phyloP scores from a whole-genome alignment of 2,113 vertebrate genomes.

The Chaetorhynchus papuensis region DNA sequence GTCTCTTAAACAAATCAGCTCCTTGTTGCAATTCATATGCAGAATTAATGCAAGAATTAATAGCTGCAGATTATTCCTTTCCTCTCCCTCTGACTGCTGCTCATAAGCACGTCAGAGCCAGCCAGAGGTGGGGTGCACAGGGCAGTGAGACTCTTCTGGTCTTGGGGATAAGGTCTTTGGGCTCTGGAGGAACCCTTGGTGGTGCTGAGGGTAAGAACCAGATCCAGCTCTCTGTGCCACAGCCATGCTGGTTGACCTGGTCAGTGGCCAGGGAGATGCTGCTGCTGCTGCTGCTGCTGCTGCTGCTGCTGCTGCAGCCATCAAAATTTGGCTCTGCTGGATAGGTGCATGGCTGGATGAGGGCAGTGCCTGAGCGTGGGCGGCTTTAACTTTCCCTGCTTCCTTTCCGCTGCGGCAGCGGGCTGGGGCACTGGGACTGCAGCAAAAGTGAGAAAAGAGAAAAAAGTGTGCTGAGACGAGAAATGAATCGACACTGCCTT shows the following conservation, averaged over 20 bases:
- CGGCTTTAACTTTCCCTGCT: conserved; percentile 66
- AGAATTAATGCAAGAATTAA: neutral
- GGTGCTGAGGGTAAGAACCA: neutral
- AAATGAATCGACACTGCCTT: conserved; percentile 38
- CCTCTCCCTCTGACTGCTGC: neutral
- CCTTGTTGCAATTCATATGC: neutral
- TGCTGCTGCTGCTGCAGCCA: neutral
- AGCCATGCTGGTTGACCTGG: fast-evolving
- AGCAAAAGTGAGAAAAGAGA: conserved; percentile 65
- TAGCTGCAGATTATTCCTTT: neutral
- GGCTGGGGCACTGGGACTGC: neutral
- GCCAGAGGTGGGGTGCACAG: neutral
- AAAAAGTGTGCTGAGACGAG: neutral
- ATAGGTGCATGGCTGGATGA: neutral
- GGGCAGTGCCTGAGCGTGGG: conserved; percentile 11
- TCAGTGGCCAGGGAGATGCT: neutral
- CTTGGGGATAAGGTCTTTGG: neutral
- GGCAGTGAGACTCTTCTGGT: neutral
- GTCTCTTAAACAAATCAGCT: fast-evolving
- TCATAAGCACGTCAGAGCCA: neutral
- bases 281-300: neutral
- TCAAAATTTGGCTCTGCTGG: neutral
- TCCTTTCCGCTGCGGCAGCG: conserved; percentile 6
- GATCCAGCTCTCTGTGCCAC: neutral
- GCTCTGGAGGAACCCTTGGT: neutral